Percentiles rank a stretch among this genome's conserved stretches.
phyloP scores from a whole-genome alignment of 2,888 invertebrate genomes.

The Acrocyrtus sp. region DNA sequence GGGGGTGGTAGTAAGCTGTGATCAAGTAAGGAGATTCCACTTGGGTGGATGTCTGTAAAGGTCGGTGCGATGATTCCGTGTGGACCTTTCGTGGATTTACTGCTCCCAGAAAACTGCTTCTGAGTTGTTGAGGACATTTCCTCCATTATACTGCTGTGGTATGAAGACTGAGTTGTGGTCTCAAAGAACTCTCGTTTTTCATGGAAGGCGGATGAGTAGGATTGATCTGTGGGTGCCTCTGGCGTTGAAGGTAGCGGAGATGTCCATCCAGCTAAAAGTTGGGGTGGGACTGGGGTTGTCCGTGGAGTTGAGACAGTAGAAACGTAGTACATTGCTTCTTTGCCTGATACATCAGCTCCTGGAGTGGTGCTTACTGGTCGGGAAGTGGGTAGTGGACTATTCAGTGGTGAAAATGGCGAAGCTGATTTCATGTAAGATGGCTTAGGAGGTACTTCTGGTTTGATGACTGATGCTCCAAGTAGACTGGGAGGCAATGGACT shows the following conservation, averaged over 20 bases:
- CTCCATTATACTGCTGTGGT: constrained; percentile 8
- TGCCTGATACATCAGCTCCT: background rate
- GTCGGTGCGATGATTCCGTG: background rate
- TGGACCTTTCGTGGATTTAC: background rate
- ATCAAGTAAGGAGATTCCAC: constrained; percentile 65
- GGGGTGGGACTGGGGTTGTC: constrained; percentile 54
- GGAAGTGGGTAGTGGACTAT: constrained; percentile 17
- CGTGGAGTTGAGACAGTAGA: constrained; percentile 56
- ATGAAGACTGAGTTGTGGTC: constrained; percentile 23
- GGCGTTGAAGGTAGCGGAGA: constrained; percentile 40
- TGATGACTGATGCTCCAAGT: constrained; percentile 9
- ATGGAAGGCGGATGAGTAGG: constrained; percentile 28
- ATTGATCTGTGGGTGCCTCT: constrained; percentile 12
- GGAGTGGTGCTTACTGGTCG: constrained; percentile 26
- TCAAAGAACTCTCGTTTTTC: constrained; percentile 32
- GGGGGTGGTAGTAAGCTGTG: constrained; percentile 68
- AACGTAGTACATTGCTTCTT: constrained; percentile 51
- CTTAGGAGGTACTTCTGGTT: constrained; percentile 45
- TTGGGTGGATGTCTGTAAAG: constrained; percentile 22
- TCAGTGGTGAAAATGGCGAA: constrained; percentile 21
- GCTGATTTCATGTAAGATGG: constrained; percentile 40
- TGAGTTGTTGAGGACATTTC: background rate
- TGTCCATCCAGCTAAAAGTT: constrained; percentile 31
- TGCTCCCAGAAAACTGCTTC: constrained; percentile 2
- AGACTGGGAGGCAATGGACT: constrained; percentile 70